Base-by-base conservation (phyloP, 2,888 invertebrate genomes). In the Ectemnius continuus region DNA sequence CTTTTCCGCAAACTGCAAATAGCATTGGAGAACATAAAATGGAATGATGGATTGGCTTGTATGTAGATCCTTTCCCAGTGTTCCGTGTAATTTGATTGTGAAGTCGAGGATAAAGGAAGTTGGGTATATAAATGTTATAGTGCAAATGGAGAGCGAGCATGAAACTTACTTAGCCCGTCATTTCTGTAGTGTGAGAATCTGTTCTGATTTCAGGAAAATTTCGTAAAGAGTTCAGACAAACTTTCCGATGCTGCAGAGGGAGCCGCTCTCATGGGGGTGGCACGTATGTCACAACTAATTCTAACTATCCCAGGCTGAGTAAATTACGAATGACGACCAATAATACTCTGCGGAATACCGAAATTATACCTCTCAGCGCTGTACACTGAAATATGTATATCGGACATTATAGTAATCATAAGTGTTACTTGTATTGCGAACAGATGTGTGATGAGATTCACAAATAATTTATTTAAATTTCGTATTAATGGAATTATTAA, bases 141-240 rank as follows among this genome's bases (percentile, higher is more conserved):
- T 2, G 23, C 2, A 23, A 23, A 23, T 23, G 23, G 23, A 23
- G 23, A 23, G 23, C 23, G 23, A 23, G 23, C 23, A 23, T 3
- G 23, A 23, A 23, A 23, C 23, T 23, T 23, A 23, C 23, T 23
- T 23, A 23, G 23, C 23, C 23, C 8, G 11, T 36, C 5, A 6
- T 36, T 36, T 11, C 36, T 5, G 36, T 36, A 8, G 5, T 1
- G 36, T 36, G 36, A 36, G 8, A 36, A 36, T 36, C 36, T 36
- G 36, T 8, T 65, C 70, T 63, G 71, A 68, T 89, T 87, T 5
- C 87, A 92, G 92, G 91, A 5, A 92, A 92, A 87, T 92, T 91
- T 85, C 91, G 91, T 2, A 91, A 91, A 75, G 92, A 92, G 79
- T 92, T 92, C 82, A 89, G 87, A 8, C 89, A 91, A 11, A 90